Percentiles rank a stretch among this genome's conserved stretches.
Evolutionary conservation across 1,140 invertebrate species (phyloP).

Genomic region (Anastatus disparis): DNA sequence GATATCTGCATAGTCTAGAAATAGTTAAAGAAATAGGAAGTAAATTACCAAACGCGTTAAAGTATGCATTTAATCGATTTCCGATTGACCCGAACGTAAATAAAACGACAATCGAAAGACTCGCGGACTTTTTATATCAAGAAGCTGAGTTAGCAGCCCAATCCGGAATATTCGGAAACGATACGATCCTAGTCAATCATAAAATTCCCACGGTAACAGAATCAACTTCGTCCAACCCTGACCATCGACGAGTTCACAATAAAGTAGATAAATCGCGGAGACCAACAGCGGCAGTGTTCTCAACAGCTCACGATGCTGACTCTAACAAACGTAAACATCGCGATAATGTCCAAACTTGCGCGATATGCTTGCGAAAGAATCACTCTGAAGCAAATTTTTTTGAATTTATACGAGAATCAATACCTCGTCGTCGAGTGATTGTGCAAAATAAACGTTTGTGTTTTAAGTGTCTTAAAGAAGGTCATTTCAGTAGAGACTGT

Average conservation of each 20-base stretch:
- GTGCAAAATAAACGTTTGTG: not conserved
- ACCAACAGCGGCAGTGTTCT: no score
- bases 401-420: no score
- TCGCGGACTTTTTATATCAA: not conserved
- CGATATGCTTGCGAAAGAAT: no score
- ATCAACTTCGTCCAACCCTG: no score
- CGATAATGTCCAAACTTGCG: no score
- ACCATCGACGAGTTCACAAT: no score
- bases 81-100: not conserved
- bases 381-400: no score
- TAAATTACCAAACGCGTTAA: slow-evolving; percentile 36
- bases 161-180: not conserved
- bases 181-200: no score
- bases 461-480: not conserved
- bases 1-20: not conserved
- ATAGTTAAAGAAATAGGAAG: not conserved
- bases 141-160: not conserved
- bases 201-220: no score
- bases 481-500: not conserved
- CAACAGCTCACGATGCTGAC: no score
- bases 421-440: not conserved
- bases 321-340: no score
- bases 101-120: not conserved
- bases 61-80: slow-evolving; percentile 24
- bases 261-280: no score